Percentiles rank a stretch among this genome's conserved stretches.
phyloP scores from a whole-genome alignment of 2,888 invertebrate genomes.

The Oligia strigilis region DNA sequence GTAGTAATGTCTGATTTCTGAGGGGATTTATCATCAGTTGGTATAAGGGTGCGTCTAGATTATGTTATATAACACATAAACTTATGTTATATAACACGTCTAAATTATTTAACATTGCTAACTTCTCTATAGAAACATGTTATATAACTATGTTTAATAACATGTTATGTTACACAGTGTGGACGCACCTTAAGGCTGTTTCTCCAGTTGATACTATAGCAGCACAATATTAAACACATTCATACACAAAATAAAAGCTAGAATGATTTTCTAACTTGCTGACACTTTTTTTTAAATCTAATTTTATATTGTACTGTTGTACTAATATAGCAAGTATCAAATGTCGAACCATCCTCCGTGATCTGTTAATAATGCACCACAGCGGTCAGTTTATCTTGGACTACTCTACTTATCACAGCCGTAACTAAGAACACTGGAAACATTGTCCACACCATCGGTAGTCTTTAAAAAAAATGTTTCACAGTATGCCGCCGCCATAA shows the following conservation, averaged over 20 bases:
- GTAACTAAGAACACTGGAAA: conserved; percentile 76
- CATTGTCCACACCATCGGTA: conserved; percentile 57
- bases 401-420: conserved; percentile 81
- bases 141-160: too few relatives aligned
- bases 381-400: conserved; percentile 53
- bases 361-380: conserved; percentile 49
- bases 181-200: conserved; percentile 6
- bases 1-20: conserved; percentile 45
- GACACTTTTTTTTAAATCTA: conserved; percentile 4
- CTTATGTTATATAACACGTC: too few relatives aligned
- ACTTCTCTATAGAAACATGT: too few relatives aligned
- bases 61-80: too few relatives aligned
- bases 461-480: conserved; percentile 34
- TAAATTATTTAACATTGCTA: too few relatives aligned
- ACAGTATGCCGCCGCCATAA: conserved; percentile 21
- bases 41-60: background rate
- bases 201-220: conserved; percentile 57
- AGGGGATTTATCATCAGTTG: conserved; percentile 48
- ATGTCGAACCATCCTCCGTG: conserved; percentile 44
- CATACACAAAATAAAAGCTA: conserved; percentile 23
- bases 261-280: conserved; percentile 21
- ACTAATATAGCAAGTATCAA: conserved; percentile 60
- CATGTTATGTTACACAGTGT: too few relatives aligned
- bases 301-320: conserved; percentile 53
- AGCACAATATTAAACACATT: conserved; percentile 51